Percentiles rank a stretch among this genome's conserved stretches.
Evolutionary conservation across 2,113 vertebrate species (phyloP).

Genomic region (Coregonus clupeaformis): DNA sequence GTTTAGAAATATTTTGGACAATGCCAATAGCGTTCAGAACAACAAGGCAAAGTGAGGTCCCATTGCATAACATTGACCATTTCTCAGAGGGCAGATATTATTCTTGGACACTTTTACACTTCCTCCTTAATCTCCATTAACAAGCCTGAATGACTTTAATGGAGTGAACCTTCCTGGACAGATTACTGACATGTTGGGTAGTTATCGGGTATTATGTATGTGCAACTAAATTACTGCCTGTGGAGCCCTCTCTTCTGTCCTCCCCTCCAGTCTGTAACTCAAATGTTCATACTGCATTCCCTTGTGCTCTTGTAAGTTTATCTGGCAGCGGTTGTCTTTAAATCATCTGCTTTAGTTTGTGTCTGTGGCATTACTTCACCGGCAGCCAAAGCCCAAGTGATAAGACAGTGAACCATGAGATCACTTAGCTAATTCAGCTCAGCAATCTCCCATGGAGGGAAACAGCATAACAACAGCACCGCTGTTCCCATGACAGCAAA

Average conservation of each 20-base stretch:
- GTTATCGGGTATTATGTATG: not conserved
- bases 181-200: not conserved
- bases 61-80: not conserved
- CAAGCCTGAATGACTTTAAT: not conserved
- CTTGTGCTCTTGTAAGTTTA: constrained; percentile 5
- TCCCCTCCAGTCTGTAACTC: not conserved
- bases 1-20: not conserved
- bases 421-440: constrained; percentile 78
- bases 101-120: not conserved
- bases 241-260: not conserved
- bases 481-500: constrained; percentile 80
- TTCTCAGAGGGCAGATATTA: not conserved
- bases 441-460: constrained; percentile 58
- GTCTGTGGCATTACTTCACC: constrained; percentile 24
- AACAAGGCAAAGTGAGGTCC: too few species aligned
- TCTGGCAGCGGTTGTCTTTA: constrained; percentile 19
- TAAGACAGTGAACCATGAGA: constrained; percentile 68
- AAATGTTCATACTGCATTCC: constrained; percentile 5
- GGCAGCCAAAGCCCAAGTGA: constrained; percentile 52
- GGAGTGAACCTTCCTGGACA: not conserved
- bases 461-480: constrained; percentile 69
- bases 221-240: not conserved
- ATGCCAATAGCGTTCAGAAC: not conserved
- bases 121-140: not conserved
- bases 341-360: constrained; percentile 16